Base-by-base conservation (phyloP, 2,888 invertebrate species). In the Chymomyza amoena region DNA sequence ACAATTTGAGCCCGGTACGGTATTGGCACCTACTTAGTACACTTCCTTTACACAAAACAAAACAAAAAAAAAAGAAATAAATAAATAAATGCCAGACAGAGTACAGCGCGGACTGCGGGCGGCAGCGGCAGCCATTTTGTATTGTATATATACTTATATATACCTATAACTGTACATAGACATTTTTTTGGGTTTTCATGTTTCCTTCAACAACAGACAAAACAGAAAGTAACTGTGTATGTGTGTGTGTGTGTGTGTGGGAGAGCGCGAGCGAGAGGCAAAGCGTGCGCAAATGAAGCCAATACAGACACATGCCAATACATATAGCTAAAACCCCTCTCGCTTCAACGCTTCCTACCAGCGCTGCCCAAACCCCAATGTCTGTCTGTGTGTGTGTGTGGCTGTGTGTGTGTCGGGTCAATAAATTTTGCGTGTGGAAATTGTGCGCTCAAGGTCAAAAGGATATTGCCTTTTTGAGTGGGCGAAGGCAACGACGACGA, bases 401-500 rank as follows among this genome's bases (percentile, higher is more conserved):
- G 2, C 4, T 32, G 32, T 32, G 18, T 45, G 36, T 13, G 54
- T 15, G 76, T 70, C 89, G 79, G 91, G 91, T 91, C 91, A 91
- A 90, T 90, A 91, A 88, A 90, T 91, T 90, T 88, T 80, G 86
- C 87, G 89, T 88, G 88, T 83, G 89, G 86, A 89, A 90, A 90
- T 89, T 81, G 79, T 81, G 81, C 78, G 85, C 87, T 91, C 91
- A 91, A 91, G 91, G 91, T 91, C 91, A 91, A 91, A 91, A 90
- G 91, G 91, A 91, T 91, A 91, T 91, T 91, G 91, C 87, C 91
- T 85, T 70, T 62, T 64, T 59, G 67, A 56, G 59, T 61, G 61
- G 69, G 59, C 32, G 39, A 50, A 18, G 66, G 65, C 56, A 54
- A 62, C 64, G 61, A 56, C 77, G 60, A 63, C 64, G 54, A 56